phyloP scores from a whole-genome alignment of 2,797 vertebrate species.

The Petrocephalus schoutedeni region DNA sequence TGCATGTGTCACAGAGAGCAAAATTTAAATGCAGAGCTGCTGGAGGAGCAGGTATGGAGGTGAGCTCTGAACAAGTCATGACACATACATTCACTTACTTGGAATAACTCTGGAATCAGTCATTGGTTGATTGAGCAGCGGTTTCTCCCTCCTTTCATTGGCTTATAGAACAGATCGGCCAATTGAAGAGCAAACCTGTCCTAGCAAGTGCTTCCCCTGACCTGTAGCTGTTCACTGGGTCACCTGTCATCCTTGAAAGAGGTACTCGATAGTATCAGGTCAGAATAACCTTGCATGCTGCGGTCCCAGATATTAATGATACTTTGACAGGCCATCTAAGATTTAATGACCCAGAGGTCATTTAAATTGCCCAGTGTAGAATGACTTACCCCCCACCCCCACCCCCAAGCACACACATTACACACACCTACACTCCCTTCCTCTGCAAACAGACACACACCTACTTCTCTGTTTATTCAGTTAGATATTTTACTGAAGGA shows the following conservation, averaged over 20 bases:
- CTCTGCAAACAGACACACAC: background rate
- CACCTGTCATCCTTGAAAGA: background rate
- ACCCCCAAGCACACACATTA: background rate
- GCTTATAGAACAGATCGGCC: background rate
- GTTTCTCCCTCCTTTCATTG: background rate
- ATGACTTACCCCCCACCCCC: background rate
- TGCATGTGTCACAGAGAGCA: background rate
- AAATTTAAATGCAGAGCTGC: background rate
- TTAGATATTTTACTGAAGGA: constrained; percentile 12
- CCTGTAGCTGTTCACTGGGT: background rate
- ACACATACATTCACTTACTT: background rate
- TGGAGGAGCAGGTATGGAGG: background rate
- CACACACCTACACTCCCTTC: constrained; percentile 1
- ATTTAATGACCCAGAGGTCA: background rate
- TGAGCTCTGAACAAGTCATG: background rate
- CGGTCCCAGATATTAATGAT: background rate
- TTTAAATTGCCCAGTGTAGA: background rate
- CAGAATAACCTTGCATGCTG: background rate
- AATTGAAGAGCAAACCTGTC: background rate
- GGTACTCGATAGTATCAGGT: background rate
- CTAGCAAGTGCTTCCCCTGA: background rate
- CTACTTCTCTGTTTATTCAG: background rate
- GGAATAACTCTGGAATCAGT: background rate
- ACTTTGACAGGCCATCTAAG: background rate
- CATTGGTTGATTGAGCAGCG: background rate